phyloP scores from a whole-genome alignment of 2,113 vertebrate genomes.

The Hoplias malabaricus region DNA sequence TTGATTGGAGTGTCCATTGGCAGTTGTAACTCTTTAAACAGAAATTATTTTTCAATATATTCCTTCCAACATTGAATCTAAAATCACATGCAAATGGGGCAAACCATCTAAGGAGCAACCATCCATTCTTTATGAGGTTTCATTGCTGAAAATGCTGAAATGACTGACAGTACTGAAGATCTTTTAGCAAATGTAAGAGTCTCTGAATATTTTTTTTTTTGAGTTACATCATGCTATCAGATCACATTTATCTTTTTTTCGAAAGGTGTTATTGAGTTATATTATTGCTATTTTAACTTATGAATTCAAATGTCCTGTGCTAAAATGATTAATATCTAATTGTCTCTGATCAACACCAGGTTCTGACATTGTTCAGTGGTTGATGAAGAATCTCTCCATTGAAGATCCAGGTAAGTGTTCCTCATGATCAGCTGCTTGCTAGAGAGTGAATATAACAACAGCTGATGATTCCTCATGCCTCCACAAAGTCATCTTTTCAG shows the following conservation, averaged over 20 bases:
- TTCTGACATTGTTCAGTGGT: slow-evolving; percentile 94
- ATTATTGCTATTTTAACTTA: neutral
- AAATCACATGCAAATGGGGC: too few species aligned
- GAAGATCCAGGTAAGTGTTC: slow-evolving; percentile 88
- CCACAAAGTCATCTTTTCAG: too few species aligned
- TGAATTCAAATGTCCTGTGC: neutral
- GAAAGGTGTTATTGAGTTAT: neutral
- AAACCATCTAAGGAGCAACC: too few species aligned
- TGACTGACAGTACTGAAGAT: too few species aligned
- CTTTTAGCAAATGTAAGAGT: neutral
- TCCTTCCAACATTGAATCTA: too few species aligned
- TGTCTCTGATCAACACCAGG: slow-evolving; percentile 72
- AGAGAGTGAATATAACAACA: too few species aligned
- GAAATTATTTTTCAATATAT: too few species aligned
- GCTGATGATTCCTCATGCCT: too few species aligned
- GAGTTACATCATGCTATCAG: neutral
- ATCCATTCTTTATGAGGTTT: too few species aligned
- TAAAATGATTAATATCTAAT: neutral
- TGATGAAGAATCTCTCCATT: slow-evolving; percentile 91
- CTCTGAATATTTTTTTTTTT: neutral
- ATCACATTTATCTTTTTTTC: neutral
- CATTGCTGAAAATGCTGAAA: too few species aligned
- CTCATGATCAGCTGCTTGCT: neutral
- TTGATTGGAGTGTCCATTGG: too few species aligned
- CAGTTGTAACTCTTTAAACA: too few species aligned